Conservation (phyloP, 2,113 vertebrate species). For the Podarcis muralis region DNA sequence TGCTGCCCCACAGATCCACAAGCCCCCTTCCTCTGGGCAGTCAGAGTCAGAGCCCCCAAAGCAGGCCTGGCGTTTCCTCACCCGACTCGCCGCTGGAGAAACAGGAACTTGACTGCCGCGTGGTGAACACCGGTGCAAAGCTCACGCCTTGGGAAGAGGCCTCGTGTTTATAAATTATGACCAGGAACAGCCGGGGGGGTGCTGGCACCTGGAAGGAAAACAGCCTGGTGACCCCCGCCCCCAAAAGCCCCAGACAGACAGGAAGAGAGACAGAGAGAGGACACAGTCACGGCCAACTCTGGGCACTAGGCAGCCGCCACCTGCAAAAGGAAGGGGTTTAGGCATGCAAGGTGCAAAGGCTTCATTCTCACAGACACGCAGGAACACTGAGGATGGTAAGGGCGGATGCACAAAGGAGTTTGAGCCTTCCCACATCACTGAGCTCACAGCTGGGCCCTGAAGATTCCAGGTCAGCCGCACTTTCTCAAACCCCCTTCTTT, state of each 20-base stretch:
- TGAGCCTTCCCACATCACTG: not conserved
- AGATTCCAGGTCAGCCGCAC: no score
- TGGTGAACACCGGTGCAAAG: conserved; percentile 81
- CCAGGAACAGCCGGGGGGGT: conserved; percentile 78
- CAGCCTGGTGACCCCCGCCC: conserved; percentile 79
- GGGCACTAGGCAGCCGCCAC: conserved; percentile 18
- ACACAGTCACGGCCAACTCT: conserved; percentile 38
- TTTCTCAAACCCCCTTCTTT: not conserved
- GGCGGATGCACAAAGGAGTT: not conserved
- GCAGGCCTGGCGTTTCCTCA: conserved; percentile 36
- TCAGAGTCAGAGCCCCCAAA: no score
- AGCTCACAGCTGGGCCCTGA: not conserved
- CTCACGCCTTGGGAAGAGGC: conserved; percentile 43
- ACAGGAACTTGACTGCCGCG: conserved; percentile 61
- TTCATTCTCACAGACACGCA: not conserved
- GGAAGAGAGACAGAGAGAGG: conserved; percentile 37
- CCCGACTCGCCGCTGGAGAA: conserved; percentile 48
- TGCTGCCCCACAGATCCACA: not conserved
- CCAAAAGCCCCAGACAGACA: conserved; percentile 53
- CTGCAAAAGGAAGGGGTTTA: not conserved
- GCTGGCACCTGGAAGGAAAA: conserved; percentile 85
- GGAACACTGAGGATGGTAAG: not conserved
- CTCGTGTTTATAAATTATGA: conserved; percentile 82
- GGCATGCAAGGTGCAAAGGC: not conserved
- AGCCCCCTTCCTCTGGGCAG: not conserved